These are phyloP conservation scores for Ladona fulva DNA, from an alignment of 1,140 invertebrate species.

Conservation along the genomic window DNA sequence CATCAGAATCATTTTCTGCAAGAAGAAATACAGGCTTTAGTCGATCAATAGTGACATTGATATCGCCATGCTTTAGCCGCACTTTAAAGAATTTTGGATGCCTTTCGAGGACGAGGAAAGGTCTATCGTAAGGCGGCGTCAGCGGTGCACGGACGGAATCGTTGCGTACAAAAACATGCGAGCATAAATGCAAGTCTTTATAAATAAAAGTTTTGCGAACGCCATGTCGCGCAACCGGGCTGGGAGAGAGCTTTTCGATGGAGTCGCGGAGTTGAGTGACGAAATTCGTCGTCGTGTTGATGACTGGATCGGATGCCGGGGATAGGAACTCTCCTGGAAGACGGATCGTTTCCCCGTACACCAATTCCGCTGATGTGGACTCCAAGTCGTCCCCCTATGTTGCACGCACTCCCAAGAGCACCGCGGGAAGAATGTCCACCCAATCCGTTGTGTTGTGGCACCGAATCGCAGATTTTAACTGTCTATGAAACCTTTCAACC, in stretches of 20 bases:
- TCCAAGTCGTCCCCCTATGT: slow-evolving; percentile 27
- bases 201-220: slow-evolving; percentile 24
- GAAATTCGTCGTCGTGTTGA: too few species aligned
- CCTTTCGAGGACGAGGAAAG: too few species aligned
- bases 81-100: too few species aligned
- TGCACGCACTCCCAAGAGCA: slow-evolving; percentile 23
- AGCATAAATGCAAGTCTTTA: slow-evolving; percentile 24
- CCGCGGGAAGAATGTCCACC: slow-evolving; percentile 23
- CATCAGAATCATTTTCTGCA: too few species aligned
- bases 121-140: slow-evolving; percentile 24
- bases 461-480: slow-evolving; percentile 18
- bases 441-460: slow-evolving; percentile 17
- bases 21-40: too few species aligned
- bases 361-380: slow-evolving; percentile 22
- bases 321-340: slow-evolving; percentile 25
- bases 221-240: slow-evolving; percentile 18
- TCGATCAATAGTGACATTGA: too few species aligned
- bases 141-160: slow-evolving; percentile 30
- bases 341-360: slow-evolving; percentile 23
- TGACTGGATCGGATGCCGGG: too few species aligned
- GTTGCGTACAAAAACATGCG: slow-evolving; percentile 30
- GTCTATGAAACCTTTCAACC: background rate
- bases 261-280: too few species aligned
- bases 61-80: too few species aligned
- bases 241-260: too few species aligned